These are phyloP conservation scores for Ariolimax columbianus DNA, from an alignment of 2,888 invertebrate genomes.

Conservation along the genomic window DNA sequence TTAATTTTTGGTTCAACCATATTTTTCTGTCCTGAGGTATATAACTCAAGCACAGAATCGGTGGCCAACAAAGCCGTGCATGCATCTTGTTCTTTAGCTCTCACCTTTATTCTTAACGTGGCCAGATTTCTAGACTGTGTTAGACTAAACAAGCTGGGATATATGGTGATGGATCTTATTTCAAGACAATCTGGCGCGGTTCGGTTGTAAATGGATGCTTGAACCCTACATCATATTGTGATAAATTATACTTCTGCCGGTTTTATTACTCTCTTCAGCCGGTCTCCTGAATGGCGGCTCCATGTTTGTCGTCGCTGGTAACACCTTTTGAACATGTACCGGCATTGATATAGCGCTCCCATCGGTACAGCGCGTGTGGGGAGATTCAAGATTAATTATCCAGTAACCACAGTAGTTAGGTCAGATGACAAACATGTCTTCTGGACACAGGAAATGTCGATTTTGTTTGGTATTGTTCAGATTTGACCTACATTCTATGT, in stretches of 20 bases:
- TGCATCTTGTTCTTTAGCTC: background rate
- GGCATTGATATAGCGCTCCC: background rate
- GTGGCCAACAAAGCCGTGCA: background rate
- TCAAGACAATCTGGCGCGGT: constrained; percentile 31
- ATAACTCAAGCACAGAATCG: background rate
- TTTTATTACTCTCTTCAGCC: constrained; percentile 26
- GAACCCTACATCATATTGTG: constrained; percentile 18
- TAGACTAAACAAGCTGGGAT: constrained; percentile 1
- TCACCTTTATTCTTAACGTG: background rate
- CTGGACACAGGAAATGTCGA: background rate
- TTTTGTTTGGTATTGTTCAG: background rate
- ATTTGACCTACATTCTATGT: no score
- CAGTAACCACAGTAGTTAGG: background rate
- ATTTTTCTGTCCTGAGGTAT: background rate
- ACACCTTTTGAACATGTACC: constrained; percentile 24
- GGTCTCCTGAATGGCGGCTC: background rate
- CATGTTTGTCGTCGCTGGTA: background rate
- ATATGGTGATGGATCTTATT: constrained; percentile 24
- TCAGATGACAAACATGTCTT: background rate
- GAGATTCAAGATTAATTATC: constrained; percentile 4
- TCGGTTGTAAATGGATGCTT: constrained; percentile 12
- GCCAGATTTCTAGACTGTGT: background rate
- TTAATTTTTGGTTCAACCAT: background rate
- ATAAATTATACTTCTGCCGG: constrained; percentile 26
- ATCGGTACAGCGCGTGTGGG: background rate